Conservation (phyloP, 2,888 invertebrate species). For the Dorcus parallelipipedus region DNA sequence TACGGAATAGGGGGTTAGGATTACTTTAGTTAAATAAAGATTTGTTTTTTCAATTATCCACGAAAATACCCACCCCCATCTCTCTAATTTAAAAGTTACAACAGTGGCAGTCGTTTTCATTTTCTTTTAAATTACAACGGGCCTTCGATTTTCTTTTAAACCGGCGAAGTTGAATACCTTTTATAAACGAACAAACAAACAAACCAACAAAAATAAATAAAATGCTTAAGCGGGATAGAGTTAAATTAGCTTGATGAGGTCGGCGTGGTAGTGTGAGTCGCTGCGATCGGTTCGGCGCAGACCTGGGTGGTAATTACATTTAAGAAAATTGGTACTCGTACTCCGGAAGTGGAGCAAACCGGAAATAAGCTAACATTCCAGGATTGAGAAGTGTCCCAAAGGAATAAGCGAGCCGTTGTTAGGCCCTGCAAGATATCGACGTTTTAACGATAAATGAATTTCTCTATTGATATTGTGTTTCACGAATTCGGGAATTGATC, state of each 20-base stretch:
- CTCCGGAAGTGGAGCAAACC: conserved; percentile 35
- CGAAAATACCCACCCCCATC: too few relatives aligned
- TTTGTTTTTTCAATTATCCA: too few relatives aligned
- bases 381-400: conserved; percentile 34
- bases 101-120: too few relatives aligned
- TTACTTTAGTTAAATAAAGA: too few relatives aligned
- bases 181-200: too few relatives aligned
- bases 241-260: conserved; percentile 30
- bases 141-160: too few relatives aligned
- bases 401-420: conserved; percentile 30
- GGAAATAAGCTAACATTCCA: conserved; percentile 39
- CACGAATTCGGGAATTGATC: conserved; percentile 20
- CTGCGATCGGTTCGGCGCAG: conserved; percentile 34
- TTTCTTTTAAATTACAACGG: too few relatives aligned
- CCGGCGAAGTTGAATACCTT: too few relatives aligned
- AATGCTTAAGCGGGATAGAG: conserved; percentile 15
- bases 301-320: conserved; percentile 40
- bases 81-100: too few relatives aligned
- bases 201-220: too few relatives aligned
- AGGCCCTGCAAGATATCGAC: conserved; percentile 25
- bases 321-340: conserved; percentile 41
- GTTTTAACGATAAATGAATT: conserved; percentile 39
- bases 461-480: conserved; percentile 33
- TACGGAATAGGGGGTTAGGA: too few relatives aligned
- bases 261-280: conserved; percentile 26